Conservation (phyloP, 2,888 invertebrate species). For the Plebejus melissa region DNA sequence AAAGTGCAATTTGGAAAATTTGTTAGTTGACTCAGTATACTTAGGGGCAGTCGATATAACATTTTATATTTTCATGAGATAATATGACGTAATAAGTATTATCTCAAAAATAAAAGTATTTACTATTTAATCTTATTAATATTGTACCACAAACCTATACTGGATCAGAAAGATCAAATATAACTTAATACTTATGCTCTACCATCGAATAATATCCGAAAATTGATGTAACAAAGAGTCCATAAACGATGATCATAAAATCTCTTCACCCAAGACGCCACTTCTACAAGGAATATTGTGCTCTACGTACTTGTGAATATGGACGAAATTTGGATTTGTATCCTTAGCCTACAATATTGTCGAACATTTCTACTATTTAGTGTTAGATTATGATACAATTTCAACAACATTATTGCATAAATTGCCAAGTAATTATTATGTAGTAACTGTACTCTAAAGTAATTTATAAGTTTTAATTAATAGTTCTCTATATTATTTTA, state of each 20-base stretch:
- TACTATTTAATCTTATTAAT: neutral
- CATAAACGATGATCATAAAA: constrained; percentile 19
- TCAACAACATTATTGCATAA: neutral
- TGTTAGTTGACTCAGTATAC: no score
- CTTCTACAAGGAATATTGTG: neutral
- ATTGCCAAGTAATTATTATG: neutral
- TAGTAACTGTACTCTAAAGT: no score
- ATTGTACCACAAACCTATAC: neutral
- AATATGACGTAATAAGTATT: no score
- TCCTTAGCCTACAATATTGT: neutral
- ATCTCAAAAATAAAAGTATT: no score
- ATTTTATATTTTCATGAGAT: no score
- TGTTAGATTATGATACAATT: neutral
- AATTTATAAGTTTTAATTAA: no score
- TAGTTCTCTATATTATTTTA: no score
- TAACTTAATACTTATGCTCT: neutral
- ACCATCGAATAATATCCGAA: constrained; percentile 13
- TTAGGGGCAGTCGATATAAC: no score
- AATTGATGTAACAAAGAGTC: constrained; percentile 17
- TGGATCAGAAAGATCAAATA: neutral
- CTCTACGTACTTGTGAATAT: neutral
- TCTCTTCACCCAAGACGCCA: constrained; percentile 10
- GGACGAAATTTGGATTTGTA: neutral
- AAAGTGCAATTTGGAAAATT: no score
- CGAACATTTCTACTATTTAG: neutral